Base-by-base conservation (phyloP, 2,113 vertebrate species). In the Nipponia nippon region DNA sequence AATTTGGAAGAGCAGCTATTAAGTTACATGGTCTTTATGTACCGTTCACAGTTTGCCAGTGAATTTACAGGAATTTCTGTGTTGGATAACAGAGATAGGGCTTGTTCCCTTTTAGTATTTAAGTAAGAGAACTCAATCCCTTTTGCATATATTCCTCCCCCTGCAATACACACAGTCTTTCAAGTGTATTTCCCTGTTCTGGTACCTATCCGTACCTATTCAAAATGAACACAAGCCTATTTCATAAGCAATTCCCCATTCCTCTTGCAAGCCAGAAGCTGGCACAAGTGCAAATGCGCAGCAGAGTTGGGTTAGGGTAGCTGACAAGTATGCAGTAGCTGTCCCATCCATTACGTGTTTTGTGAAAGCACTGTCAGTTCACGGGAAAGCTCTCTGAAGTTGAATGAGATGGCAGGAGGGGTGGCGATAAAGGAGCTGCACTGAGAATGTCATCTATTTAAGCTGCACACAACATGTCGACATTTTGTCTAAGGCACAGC, bases 1-100 rank as follows among this genome's bases (percentile, higher is more conserved):
- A 92, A 95, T 92, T 96, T 96, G 94, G 92, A 97, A 87, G 92
- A 96, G 23, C 47, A 95, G 75, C 93, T 98, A 96, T 94, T 96
- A 95, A 96, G 92, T 95, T 95, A 93, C 88, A 90, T 21, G 30
- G 55, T 91, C 85, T 62, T 94, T 84, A 92, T 66, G 80, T 73
- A 87, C 84, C 29, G 63, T 85, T 92, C 94, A 86, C 40, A 82
- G 83, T 86, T 90, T 93, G 50, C n/a, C 87, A 80, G 55, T 82
- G 84, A 97, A 91, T 96, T 96, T 93, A 78, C 38, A 96, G 89
- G 47, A 93, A 95, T 95, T 76, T 91, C 49, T 80, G 0, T 26
- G 49, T 4, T 67, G 34, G 50, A 18, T 94, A 95, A 96, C 61
- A 86, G 67, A 62, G 22, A 42, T 3, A 52, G 50, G 56, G 56